A percentile compares a stretch with the other conserved stretches of the same genome.
Conservation (phyloP, 35 echinoderm and acorn worm species). For the Stichopus chloronotus region DNA sequence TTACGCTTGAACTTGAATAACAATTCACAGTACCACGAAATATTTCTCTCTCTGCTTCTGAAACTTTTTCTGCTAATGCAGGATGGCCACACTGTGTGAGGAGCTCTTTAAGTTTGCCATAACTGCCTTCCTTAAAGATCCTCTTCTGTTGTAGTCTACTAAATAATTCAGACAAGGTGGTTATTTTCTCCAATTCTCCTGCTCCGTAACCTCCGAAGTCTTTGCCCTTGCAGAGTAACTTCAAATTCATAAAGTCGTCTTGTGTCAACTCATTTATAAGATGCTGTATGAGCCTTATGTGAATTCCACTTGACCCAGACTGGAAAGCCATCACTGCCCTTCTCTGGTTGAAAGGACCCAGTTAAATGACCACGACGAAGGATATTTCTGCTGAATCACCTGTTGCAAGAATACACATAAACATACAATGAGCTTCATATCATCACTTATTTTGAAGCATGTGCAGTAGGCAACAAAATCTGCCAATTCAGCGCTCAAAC, state of each 20-base stretch:
- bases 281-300: neutral
- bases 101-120: conserved; percentile 7
- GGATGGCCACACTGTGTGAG: neutral
- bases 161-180: neutral
- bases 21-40: too few relatives aligned
- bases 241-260: neutral
- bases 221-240: neutral
- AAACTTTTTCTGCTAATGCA: neutral
- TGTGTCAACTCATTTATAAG: neutral
- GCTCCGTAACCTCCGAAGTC: conserved; percentile 11
- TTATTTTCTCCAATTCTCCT: conserved; percentile 49
- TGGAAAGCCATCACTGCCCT: neutral
- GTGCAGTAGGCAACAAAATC: too few relatives aligned
- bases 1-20: too few relatives aligned
- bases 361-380: neutral
- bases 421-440: too few relatives aligned
- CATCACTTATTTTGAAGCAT: too few relatives aligned
- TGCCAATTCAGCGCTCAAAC: too few relatives aligned
- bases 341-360: neutral
- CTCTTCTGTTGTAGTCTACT: conserved; percentile 9
- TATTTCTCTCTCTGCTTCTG: neutral
- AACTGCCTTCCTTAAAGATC: conserved; percentile 36
- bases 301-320: neutral
- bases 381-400: too few relatives aligned
- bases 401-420: too few relatives aligned